These are phyloP conservation scores for Nephila pilipes DNA, from an alignment of 1,140 invertebrate genomes.

Conservation along the genomic window DNA sequence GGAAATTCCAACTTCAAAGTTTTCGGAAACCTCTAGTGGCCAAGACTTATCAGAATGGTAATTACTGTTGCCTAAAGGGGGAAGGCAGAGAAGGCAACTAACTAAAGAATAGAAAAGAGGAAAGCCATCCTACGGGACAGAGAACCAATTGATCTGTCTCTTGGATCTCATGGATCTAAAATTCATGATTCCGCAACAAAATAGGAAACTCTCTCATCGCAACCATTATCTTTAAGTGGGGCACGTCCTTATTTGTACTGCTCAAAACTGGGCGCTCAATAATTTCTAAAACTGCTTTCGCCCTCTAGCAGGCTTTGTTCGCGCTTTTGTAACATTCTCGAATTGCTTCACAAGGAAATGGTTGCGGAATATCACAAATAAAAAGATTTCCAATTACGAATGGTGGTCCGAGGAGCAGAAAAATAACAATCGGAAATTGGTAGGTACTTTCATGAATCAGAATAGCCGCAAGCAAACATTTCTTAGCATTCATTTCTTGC, in stretches of 20 bases:
- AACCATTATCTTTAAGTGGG: slow-evolving; percentile 64
- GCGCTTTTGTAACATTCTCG: slow-evolving; percentile 37
- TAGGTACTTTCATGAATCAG: neutral
- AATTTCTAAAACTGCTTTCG: slow-evolving; percentile 65
- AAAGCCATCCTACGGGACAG: slow-evolving; percentile 17
- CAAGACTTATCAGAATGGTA: slow-evolving; percentile 71
- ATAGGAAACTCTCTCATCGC: slow-evolving; percentile 67
- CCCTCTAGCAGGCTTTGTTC: slow-evolving; percentile 49
- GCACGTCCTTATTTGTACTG: slow-evolving; percentile 47
- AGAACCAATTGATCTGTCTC: slow-evolving; percentile 40
- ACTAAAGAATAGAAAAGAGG: slow-evolving; percentile 67
- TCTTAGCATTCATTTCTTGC: neutral
- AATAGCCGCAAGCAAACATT: neutral
- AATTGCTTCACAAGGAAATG: slow-evolving; percentile 46
- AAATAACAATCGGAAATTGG: neutral
- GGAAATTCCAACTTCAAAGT: slow-evolving; percentile 49
- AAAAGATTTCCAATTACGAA: slow-evolving; percentile 52
- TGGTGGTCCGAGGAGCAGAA: neutral
- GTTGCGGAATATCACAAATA: slow-evolving; percentile 30
- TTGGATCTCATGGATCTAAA: slow-evolving; percentile 60
- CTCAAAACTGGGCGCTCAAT: slow-evolving; percentile 24
- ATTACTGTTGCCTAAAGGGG: slow-evolving; percentile 63
- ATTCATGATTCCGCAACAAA: slow-evolving; percentile 72
- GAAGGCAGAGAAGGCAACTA: slow-evolving; percentile 31
- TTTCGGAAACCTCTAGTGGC: slow-evolving; percentile 54